Percentiles rank a stretch among this genome's conserved stretches.
Evolutionary conservation across 2,797 vertebrate genomes (phyloP).

Genomic region (Myiothlypis chrysogaster): DNA sequence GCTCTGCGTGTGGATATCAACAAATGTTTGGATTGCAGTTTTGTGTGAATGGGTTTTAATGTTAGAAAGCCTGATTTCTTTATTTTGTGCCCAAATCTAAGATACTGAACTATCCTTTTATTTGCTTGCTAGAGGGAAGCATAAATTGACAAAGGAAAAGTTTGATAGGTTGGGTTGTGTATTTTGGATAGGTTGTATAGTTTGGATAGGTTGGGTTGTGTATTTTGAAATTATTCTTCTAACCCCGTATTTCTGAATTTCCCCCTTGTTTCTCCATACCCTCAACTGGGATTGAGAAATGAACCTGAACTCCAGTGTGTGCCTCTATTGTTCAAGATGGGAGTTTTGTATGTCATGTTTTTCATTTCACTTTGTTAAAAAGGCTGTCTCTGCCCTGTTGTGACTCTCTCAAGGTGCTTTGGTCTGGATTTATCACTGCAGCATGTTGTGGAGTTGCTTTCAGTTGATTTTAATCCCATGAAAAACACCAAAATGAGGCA

Average conservation of each 20-base stretch:
- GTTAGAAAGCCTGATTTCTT: not conserved
- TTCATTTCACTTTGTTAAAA: not conserved
- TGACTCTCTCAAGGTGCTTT: not conserved
- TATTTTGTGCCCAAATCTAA: not conserved
- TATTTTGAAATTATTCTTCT: not conserved
- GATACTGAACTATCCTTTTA: not conserved
- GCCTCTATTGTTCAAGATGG: accelerated
- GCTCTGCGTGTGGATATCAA: not conserved
- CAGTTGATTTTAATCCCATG: not conserved
- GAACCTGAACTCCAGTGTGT: not conserved
- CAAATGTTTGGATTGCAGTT: not conserved
- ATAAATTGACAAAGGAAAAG: not conserved
- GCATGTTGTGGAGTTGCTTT: not conserved
- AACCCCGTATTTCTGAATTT: not conserved
- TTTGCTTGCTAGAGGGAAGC: not conserved
- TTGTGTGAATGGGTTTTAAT: not conserved
- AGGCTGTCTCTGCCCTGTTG: not conserved
- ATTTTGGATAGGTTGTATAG: not conserved
- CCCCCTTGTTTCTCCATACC: not conserved
- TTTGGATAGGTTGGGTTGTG: not conserved
- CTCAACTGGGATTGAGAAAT: not conserved
- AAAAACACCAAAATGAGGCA: not conserved
- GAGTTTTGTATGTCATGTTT: not conserved
- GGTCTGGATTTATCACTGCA: not conserved
- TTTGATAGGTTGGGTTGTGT: not conserved